Conservation (phyloP, 2,888 invertebrate genomes). For the Barypeithes pellucidus region DNA sequence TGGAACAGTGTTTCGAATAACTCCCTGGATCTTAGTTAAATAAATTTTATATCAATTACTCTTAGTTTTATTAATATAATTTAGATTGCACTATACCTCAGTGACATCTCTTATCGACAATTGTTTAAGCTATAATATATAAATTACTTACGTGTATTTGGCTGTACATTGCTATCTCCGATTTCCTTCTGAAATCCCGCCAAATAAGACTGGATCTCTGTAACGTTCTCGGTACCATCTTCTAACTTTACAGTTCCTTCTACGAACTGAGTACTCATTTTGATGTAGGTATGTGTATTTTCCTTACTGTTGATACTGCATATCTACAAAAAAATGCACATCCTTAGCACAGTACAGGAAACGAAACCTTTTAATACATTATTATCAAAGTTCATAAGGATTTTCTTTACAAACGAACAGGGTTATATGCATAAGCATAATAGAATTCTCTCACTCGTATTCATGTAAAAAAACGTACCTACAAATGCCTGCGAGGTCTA, state of each 20-base stretch:
- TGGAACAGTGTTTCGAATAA: slow-evolving; percentile 1
- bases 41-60: not conserved
- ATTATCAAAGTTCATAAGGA: too few species aligned
- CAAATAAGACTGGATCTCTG: slow-evolving; percentile 86
- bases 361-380: too few species aligned
- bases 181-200: slow-evolving; percentile 89
- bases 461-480: too few species aligned
- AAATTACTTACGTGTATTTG: slow-evolving; percentile 9
- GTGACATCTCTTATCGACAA: not conserved
- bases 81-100: too few species aligned
- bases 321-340: not conserved
- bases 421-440: too few species aligned
- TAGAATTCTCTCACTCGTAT: too few species aligned
- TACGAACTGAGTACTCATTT: slow-evolving; percentile 68
- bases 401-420: too few species aligned
- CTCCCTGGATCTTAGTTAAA: not conserved
- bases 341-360: too few species aligned
- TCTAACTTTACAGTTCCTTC: slow-evolving; percentile 70
- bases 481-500: too few species aligned
- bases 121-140: not conserved
- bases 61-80: not conserved
- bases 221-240: slow-evolving; percentile 72
- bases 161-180: slow-evolving; percentile 68
- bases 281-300: slow-evolving; percentile 47
- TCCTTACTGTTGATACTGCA: slow-evolving; percentile 33